Evolutionary conservation across 2,888 invertebrate genomes (phyloP), one percentile per base, ranked within the genome.

Genomic region (Cyaniris semiargus): DNA sequence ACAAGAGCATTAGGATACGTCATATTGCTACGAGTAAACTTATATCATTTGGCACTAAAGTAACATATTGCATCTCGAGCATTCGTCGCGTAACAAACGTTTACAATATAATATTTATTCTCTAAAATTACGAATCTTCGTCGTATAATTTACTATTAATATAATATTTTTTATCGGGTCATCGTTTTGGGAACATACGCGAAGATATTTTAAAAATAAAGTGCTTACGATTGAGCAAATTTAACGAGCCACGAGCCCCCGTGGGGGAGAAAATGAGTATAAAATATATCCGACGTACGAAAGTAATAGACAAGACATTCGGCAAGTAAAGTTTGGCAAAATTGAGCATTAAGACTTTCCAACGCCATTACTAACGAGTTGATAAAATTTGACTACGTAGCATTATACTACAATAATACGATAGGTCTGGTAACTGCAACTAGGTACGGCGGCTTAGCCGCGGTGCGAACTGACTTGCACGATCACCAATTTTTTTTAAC

Each of bases 31-130:
- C 92, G 87, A 93, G 93, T 93, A 92, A 93, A 94, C 91, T 93
- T 93, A 93, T 93, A 93, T 93, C 93, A 93, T 94, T 94, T 94
- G 94, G 94, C 94, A 94, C 94, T 93, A 94, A 93, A 93, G 90
- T 93, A 93, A 93, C 92, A 92, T 94, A 94, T 93, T 93, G 93
- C 93, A 92, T 92, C 89, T 90, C 92, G 92, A 91, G 89, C 91
- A 89, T 92, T 88, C 89, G 87, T 89, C 90, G 88, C 90, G 88
- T 89, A 86, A 89, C 87, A 83, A 87, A 89, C 87, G 86, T 87
- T 89, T 74, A 53, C 53, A 74, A 74, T 74, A 86, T 77, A 44
- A 76, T 74, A 71, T 78, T 75, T 74, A 78, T 77, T 78, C 58
- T 75, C 79, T 81, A 80, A 88, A 87, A 88, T 90, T 89, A 91